These are phyloP conservation scores for Ptycholaimellus sp. DNA, from an alignment of 2,888 invertebrate genomes.

Conservation along the genomic window DNA sequence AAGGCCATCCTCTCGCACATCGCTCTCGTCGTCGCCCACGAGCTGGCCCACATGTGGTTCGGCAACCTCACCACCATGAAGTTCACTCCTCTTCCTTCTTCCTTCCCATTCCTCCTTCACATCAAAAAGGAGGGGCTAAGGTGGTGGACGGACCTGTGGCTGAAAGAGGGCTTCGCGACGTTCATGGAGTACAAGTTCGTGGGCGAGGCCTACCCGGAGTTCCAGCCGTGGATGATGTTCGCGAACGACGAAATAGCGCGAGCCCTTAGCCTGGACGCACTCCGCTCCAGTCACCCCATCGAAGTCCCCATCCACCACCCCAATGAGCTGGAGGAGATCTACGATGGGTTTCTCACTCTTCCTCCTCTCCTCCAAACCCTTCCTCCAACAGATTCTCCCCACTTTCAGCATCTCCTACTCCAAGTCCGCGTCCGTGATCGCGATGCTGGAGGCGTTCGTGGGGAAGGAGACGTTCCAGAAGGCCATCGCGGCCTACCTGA, in stretches of 20 bases:
- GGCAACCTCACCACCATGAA: conserved; percentile 92
- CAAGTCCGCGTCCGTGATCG: conserved; percentile 67
- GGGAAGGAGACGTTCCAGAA: conserved; percentile 48
- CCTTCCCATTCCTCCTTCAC: too few relatives aligned
- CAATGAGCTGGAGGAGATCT: conserved; percentile 82
- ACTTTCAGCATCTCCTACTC: conserved; percentile 67
- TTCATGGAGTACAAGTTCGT: conserved; percentile 86
- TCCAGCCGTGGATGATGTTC: conserved; percentile 89
- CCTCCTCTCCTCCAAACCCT: too few relatives aligned
- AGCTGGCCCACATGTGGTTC: conserved; percentile 92
- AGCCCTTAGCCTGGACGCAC: conserved; percentile 49
- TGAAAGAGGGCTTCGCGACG: conserved; percentile 84
- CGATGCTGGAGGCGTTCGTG: conserved; percentile 78
- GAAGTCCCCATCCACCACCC: conserved; percentile 77
- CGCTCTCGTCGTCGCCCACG: conserved; percentile 55
- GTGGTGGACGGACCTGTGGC: conserved; percentile 87
- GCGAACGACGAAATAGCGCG: conserved; percentile 61
- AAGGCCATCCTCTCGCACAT: conserved; percentile 57
- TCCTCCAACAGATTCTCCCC: too few relatives aligned
- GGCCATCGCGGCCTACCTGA: conserved; percentile 71
- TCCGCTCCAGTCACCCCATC: conserved; percentile 69
- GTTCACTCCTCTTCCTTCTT: too few relatives aligned
- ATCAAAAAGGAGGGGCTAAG: too few relatives aligned
- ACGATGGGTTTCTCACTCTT: too few relatives aligned
- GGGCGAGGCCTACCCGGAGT: conserved; percentile 70